Conservation (phyloP, 2,888 invertebrate species). For the Oxycera nigricornis region DNA sequence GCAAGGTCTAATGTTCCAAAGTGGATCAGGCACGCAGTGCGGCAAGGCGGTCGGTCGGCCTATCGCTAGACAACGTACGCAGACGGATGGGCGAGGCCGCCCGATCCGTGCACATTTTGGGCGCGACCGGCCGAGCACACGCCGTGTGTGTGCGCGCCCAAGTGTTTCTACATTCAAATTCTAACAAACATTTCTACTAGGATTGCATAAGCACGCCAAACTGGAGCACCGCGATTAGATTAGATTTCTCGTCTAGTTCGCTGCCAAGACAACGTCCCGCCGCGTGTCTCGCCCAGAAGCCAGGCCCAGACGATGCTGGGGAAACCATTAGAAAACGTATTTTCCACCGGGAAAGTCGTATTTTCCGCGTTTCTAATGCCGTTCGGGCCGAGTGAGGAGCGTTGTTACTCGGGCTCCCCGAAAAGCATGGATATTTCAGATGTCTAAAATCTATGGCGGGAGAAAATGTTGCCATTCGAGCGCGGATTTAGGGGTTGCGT, state of each 20-base stretch:
- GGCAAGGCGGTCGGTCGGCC: neutral
- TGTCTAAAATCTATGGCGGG: neutral
- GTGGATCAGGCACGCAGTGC: conserved; percentile 55
- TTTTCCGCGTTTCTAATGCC: conserved; percentile 27
- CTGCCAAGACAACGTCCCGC: neutral
- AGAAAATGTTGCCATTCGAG: neutral
- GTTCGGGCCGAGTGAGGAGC: no score
- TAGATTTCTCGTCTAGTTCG: conserved; percentile 32
- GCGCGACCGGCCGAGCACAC: neutral
- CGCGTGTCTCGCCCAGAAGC: neutral
- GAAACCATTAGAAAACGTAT: conserved; percentile 43
- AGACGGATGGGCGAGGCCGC: neutral
- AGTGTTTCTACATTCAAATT: conserved; percentile 47
- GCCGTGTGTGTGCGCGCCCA: neutral
- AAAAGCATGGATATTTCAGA: no score
- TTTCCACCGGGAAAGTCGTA: conserved; percentile 16
- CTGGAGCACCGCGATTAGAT: conserved; percentile 40
- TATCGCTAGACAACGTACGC: neutral
- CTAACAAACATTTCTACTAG: conserved; percentile 62
- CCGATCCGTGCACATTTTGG: neutral
- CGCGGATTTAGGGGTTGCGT: neutral
- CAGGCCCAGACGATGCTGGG: neutral
- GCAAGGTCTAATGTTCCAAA: conserved; percentile 60
- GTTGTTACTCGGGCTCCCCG: no score
- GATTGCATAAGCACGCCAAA: conserved; percentile 57